A percentile compares a stretch with the other conserved stretches of the same genome.
Conservation (phyloP, 2,113 vertebrate genomes). For the Calyptommatus sinebrachiatus region DNA sequence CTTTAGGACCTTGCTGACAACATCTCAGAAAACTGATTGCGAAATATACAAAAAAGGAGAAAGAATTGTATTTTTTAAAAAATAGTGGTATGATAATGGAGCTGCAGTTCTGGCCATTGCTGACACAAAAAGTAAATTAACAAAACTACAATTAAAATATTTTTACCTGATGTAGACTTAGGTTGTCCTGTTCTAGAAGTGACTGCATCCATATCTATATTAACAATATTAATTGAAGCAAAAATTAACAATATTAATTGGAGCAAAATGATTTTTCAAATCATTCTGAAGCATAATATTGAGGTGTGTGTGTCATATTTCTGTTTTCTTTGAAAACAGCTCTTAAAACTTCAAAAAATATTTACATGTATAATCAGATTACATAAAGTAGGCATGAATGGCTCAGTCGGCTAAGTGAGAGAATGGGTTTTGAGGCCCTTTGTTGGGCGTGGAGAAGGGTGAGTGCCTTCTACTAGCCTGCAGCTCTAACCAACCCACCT, state of each 20-base stretch:
- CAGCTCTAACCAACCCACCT: too few species aligned
- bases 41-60: not conserved
- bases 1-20: too few species aligned
- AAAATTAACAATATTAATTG: conserved; percentile 39
- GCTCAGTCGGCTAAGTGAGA: too few species aligned
- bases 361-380: not conserved
- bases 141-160: conserved; percentile 9
- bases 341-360: not conserved
- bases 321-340: not conserved
- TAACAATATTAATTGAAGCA: conserved; percentile 39
- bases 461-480: too few species aligned
- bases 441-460: too few species aligned
- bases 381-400: not conserved
- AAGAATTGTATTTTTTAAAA: not conserved
- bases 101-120: not conserved
- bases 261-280: too few species aligned
- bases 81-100: not conserved
- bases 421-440: too few species aligned
- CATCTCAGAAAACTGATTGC: not conserved
- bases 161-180: conserved; percentile 64
- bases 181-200: conserved; percentile 54
- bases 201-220: conserved; percentile 57
- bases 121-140: conserved; percentile 40
- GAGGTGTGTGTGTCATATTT: not conserved
- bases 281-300: conserved; percentile 8